These are phyloP conservation scores for Anseranas semipalmata DNA, from an alignment of 2,113 vertebrate species.

Conservation along the genomic window DNA sequence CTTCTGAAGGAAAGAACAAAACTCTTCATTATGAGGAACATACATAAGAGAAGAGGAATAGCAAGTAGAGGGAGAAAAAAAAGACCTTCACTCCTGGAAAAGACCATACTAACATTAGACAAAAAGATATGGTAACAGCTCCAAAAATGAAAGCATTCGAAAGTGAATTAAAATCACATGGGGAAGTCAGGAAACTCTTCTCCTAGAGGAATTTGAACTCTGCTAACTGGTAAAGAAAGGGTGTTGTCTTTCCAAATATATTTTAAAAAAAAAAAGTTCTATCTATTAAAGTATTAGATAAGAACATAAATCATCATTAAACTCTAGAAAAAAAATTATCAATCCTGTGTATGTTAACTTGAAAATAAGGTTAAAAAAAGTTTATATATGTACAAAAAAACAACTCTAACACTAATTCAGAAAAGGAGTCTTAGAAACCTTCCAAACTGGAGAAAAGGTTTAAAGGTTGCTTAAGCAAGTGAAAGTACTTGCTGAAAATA, in stretches of 20 bases:
- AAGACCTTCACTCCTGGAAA: not conserved
- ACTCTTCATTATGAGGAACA: not conserved
- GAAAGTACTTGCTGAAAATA: not conserved
- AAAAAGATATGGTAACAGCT: not conserved
- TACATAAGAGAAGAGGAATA: not conserved
- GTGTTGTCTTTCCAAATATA: not conserved
- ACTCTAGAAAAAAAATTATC: not conserved
- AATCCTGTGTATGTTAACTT: not conserved
- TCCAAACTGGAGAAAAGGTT: not conserved
- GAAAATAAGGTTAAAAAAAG: not conserved
- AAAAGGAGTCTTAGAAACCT: not conserved
- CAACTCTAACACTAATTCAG: not conserved
- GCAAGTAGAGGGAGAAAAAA: not conserved
- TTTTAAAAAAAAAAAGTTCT: not conserved
- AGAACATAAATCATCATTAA: not conserved
- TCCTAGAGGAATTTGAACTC: not conserved
- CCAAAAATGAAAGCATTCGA: not conserved
- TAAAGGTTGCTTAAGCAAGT: not conserved
- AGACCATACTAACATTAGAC: not conserved
- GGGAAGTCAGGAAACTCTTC: not conserved
- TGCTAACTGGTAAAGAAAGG: not conserved
- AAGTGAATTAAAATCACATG: not conserved
- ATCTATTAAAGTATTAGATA: not conserved
- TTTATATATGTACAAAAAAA: not conserved
- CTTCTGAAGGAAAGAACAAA: not conserved